phyloP scores from a whole-genome alignment of 2,797 vertebrate genomes.

The Onychomys torridus region DNA sequence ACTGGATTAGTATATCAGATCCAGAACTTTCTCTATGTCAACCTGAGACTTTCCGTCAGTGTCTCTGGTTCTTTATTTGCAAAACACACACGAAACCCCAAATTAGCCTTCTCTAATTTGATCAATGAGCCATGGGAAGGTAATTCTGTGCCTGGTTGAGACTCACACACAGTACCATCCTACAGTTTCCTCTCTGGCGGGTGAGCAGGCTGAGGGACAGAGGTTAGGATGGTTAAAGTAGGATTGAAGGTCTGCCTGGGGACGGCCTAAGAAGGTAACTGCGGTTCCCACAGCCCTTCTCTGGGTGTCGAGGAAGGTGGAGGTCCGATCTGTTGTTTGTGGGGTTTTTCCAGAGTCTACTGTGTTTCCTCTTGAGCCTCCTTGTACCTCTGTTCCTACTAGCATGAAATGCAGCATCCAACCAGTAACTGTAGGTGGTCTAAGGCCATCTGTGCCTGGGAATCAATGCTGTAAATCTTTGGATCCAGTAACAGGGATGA shows the following conservation, averaged over 20 bases:
- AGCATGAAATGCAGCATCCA: rapidly evolving
- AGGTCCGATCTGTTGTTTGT: not conserved
- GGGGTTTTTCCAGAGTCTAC: not conserved
- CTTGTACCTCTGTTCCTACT: not conserved
- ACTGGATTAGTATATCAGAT: no score
- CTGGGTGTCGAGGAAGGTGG: not conserved
- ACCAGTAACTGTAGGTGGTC: not conserved
- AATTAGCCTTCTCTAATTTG: no score
- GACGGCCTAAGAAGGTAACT: no score
- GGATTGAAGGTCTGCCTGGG: not conserved
- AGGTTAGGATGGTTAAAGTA: no score
- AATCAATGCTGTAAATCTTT: not conserved
- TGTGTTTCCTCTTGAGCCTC: not conserved
- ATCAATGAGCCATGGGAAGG: no score
- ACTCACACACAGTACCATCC: rapidly evolving
- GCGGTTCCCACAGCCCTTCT: no score
- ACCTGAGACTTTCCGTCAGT: not conserved
- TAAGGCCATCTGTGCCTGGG: not conserved
- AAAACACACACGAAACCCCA: not conserved
- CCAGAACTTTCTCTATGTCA: rapidly evolving
- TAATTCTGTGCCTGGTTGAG: not conserved
- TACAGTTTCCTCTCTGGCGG: not conserved
- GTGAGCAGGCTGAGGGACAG: not conserved
- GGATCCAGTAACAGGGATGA: not conserved
- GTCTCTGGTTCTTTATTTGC: not conserved